Base-by-base conservation (phyloP, 2,888 invertebrate species). In the Nemotelus pantherinus region DNA sequence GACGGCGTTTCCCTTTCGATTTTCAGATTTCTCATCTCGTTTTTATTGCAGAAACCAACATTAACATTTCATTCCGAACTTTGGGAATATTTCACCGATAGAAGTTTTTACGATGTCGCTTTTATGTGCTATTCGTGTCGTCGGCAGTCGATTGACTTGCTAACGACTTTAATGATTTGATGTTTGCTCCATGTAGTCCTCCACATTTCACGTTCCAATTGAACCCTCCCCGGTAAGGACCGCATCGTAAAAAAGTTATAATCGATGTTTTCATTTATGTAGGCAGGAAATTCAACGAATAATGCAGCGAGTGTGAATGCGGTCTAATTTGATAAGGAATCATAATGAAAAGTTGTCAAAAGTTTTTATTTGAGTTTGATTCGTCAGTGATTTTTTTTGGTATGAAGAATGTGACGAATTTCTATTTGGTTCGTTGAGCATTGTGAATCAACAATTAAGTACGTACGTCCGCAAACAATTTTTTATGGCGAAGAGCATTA, bases 101-200 rank as follows among this genome's bases (percentile, higher is more conserved):
- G 47, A 65, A 65, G 65, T 65, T 65, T 65, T 65, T 47, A 65
- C 65, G 65, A 65, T 45, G 44, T 65, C 45, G 65, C 47, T 25
- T 65, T 65, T 45, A 65, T 45, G 65, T 9, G 65, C 7, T n/a
- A 45, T 65, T 47, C 45, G 41, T 9, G 65, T 65, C 47, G 45
- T 45, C 65, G 43, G 3, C 45, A 65, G 43, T 65, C 65, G 47
- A 65, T 65, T 45, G 65, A n/a, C 47, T 65, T 65, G 43, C 65
- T 44, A 65, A 65, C 65, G 65, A 65, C 43, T 65, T 65, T 65
- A 9, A 65, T 47, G n/a, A 65, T 65, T 65, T 65, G 65, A 45
- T 44, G 65, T 45, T 65, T 65, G 65, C 47, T 65, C 25, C 47
- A 45, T 65, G 65, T 65, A 47, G 41, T 44, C 65, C 39, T 25